Percentiles rank a stretch among this genome's conserved stretches.
Conservation (phyloP, 2,888 invertebrate genomes). For the Lepidocyrtoides sp. region DNA sequence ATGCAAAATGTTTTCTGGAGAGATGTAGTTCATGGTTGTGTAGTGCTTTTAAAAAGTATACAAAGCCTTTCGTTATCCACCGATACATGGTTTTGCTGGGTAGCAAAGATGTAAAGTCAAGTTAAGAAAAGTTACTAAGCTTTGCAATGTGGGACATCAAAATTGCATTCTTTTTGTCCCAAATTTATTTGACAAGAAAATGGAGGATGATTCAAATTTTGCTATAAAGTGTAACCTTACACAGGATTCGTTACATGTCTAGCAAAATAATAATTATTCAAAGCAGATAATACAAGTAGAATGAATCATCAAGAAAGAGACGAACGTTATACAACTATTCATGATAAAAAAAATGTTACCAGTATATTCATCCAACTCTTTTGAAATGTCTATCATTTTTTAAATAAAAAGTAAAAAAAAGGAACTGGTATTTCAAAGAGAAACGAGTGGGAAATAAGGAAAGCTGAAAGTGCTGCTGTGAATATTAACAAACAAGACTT, state of each 20-base stretch:
- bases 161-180: too few relatives aligned
- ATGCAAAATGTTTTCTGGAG: background rate
- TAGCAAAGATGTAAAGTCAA: background rate
- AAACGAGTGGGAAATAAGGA: background rate
- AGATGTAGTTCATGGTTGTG: too few relatives aligned
- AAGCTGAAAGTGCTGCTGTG: conserved; percentile 32
- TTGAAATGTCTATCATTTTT: conserved; percentile 19
- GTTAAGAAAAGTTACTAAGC: too few relatives aligned
- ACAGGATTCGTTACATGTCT: background rate
- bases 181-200: background rate
- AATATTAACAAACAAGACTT: conserved; percentile 52
- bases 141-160: too few relatives aligned
- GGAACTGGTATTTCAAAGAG: conserved; percentile 29
- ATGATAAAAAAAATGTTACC: background rate
- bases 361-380: conserved; percentile 5
- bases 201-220: background rate
- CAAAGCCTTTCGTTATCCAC: too few relatives aligned
- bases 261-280: conserved; percentile 59
- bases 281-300: conserved; percentile 48
- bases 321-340: background rate
- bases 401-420: background rate
- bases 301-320: conserved; percentile 11
- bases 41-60: too few relatives aligned
- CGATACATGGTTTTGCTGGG: background rate
- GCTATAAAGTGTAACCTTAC: too few relatives aligned